phyloP scores from a whole-genome alignment of 2,888 invertebrate species.

The Mythimna pallens region DNA sequence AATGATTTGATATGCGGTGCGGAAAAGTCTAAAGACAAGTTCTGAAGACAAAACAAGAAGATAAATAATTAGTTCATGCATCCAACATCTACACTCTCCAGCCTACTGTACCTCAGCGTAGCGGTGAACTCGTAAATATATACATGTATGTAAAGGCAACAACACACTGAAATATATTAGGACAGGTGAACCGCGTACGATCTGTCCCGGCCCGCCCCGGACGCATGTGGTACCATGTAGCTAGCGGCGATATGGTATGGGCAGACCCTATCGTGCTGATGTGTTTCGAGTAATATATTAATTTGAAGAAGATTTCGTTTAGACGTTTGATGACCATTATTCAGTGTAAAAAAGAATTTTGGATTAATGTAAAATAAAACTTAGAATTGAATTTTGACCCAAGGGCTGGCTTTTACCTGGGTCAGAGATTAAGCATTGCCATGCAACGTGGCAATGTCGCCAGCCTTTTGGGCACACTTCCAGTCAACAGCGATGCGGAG shows the following conservation, averaged over 20 bases:
- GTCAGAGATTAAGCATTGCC: too few species aligned
- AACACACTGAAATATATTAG: slow-evolving; percentile 47
- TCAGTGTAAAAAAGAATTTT: background rate
- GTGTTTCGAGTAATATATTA: slow-evolving; percentile 4
- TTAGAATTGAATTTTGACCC: too few species aligned
- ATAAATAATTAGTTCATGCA: background rate
- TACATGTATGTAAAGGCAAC: slow-evolving; percentile 34
- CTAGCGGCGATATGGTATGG: slow-evolving; percentile 39
- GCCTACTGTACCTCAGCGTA: slow-evolving; percentile 4
- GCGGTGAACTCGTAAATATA: slow-evolving; percentile 34
- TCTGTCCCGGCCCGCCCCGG: slow-evolving; percentile 51
- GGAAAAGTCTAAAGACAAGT: too few species aligned
- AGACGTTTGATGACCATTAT: background rate
- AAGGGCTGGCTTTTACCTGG: too few species aligned
- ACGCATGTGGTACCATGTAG: slow-evolving; percentile 41
- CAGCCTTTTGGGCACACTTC: too few species aligned
- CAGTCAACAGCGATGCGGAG: too few species aligned
- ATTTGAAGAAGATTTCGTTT: slow-evolving; percentile 6
- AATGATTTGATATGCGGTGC: too few species aligned
- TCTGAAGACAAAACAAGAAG: too few species aligned
- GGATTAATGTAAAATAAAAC: too few species aligned
- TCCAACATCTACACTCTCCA: slow-evolving; percentile 19
- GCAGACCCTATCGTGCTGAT: slow-evolving; percentile 26
- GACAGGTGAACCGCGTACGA: slow-evolving; percentile 51
- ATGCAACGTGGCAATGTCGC: too few species aligned